Evolutionary conservation across 2,888 invertebrate species (phyloP), one percentile per base, ranked within the genome.

Genomic region (Tenthredo mesomela): DNA sequence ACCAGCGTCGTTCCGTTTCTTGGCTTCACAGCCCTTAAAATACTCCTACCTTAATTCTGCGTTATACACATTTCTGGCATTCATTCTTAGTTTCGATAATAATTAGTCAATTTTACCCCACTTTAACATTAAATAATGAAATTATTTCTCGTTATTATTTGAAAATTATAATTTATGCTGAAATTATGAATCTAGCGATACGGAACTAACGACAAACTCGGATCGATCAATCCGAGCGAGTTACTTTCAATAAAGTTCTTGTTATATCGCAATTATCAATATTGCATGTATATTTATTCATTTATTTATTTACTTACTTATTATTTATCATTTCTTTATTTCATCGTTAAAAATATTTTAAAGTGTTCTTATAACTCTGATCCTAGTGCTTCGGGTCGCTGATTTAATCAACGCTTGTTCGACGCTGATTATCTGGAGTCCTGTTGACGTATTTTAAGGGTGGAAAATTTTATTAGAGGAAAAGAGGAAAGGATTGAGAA

Each of bases 1-100:
- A 61, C 61, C 33, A 54, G 33, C 67, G 21, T 43, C 58, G 80
- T 50, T 29, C n/a, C 80, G 40, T 61, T 80, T 61, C 61, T 80
- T 61, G 40, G 37, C 80, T 61, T 50, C 40, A 10, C 58, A 21
- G n/a, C 40, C 58, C 50, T 61, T 40, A 33, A 61, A 80, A 58
- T 21, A 5, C 58, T 6, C 37, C 21, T 40, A 9, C 50, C 77
- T 77, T 50, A 73, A 73, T n/a, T 73, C 43, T 9, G 10, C 73
- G 6, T 15, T 29, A 29, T 29, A 9, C 9, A 40, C 10, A n/a
- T n/a, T 21, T 25, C 21, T 25, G n/a, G 71, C n/a, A 37, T 37
- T 37, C 7, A 1, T 71, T 71, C 2, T 33, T 65, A 0, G 10
- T 0, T 33, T 6, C 7, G 1, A 37, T 70, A n/a, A n/a, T 70